Evolutionary conservation across 1,140 invertebrate species (phyloP).

Genomic region (Scylla paramamosain): DNA sequence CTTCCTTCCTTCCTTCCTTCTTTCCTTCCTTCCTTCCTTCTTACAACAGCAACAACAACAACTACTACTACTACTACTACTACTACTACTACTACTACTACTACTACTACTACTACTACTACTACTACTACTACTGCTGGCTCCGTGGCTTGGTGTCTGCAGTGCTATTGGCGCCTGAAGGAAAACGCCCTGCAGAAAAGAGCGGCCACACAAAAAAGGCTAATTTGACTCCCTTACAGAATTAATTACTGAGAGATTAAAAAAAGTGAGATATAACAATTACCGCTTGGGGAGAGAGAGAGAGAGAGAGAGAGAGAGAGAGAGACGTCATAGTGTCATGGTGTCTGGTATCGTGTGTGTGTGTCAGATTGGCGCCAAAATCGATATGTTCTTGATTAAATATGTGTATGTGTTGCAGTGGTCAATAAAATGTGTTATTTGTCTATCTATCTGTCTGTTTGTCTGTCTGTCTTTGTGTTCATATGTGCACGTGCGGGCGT

Average conservation of each 20-base stretch:
- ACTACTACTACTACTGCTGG: neutral
- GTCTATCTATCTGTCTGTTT: neutral
- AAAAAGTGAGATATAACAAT: neutral
- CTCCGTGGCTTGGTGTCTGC: too few species aligned
- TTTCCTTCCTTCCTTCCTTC: too few species aligned
- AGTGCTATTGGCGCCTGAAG: too few species aligned
- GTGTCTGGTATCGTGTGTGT: neutral
- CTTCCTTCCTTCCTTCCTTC: too few species aligned
- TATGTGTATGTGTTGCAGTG: too few species aligned
- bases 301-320: constrained; percentile 40
- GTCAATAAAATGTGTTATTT: too few species aligned
- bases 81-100: constrained; percentile 23
- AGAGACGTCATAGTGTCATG: neutral
- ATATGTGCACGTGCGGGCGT: neutral
- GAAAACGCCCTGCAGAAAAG: too few species aligned
- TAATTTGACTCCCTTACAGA: too few species aligned
- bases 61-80: constrained; percentile 23
- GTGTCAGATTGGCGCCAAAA: neutral
- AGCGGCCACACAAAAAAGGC: too few species aligned
- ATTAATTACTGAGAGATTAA: too few species aligned
- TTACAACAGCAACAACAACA: neutral
- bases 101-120: constrained; percentile 23
- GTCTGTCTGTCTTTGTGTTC: neutral
- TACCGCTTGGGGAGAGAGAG: neutral
- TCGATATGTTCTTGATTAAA: neutral